phyloP scores from a whole-genome alignment of 2,113 vertebrate genomes.

The Mobula hypostoma region DNA sequence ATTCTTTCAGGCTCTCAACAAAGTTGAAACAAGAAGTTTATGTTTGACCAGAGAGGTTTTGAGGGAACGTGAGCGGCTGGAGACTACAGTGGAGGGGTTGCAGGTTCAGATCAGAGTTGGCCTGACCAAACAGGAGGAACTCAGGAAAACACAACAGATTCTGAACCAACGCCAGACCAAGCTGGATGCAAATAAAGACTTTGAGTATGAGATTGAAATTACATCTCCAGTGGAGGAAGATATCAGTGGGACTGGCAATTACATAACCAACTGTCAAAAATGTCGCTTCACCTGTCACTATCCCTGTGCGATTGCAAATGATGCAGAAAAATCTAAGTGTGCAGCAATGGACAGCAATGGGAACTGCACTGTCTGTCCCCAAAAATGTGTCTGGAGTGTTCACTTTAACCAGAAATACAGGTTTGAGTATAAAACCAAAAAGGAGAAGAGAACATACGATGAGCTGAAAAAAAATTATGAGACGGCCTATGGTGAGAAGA shows the following conservation, averaged over 20 bases:
- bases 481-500: constrained; percentile 40
- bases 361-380: constrained; percentile 34
- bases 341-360: background rate
- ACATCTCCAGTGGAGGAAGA: background rate
- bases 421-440: background rate
- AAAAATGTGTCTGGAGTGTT: constrained; percentile 34
- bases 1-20: constrained; percentile 38
- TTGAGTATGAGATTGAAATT: constrained; percentile 40
- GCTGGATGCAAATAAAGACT: constrained; percentile 40
- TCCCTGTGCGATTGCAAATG: rapidly evolving
- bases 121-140: constrained; percentile 38
- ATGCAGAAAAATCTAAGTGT: rapidly evolving
- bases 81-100: constrained; percentile 38
- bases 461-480: constrained; percentile 45
- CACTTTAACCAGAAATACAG: constrained; percentile 44
- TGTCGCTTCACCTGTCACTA: constrained; percentile 44
- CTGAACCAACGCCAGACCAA: constrained; percentile 34
- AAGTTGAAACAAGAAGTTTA: constrained; percentile 30
- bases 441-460: constrained; percentile 40
- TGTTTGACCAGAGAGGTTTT: constrained; percentile 40
- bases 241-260: rapidly evolving
- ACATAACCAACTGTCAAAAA: constrained; percentile 40
- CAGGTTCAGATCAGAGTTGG: constrained; percentile 37
- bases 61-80: constrained; percentile 5
- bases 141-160: constrained; percentile 25